Conservation (phyloP, 2,797 vertebrate species). For the Pseudotriccus pelzelni region DNA sequence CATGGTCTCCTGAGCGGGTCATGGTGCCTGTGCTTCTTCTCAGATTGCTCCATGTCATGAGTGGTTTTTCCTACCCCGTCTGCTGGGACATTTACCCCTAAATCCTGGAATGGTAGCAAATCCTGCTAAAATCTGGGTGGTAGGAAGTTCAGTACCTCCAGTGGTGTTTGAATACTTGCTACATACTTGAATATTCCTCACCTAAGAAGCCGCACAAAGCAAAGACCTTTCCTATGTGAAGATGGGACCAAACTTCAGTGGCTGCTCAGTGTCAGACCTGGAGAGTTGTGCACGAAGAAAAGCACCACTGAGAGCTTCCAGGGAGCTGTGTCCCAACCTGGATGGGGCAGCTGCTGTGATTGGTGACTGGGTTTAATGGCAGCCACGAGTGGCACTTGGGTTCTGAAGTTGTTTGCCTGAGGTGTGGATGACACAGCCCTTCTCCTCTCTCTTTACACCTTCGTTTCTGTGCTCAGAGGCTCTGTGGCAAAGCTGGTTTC, state of each 20-base stretch:
- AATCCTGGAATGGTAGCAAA: background rate
- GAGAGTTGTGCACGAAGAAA: background rate
- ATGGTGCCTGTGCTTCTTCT: background rate
- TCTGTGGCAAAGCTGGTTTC: background rate
- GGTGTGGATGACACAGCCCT: background rate
- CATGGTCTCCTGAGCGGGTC: fast-evolving
- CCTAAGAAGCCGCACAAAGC: background rate
- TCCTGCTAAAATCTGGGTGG: background rate
- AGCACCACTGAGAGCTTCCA: background rate
- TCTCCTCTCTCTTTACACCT: fast-evolving
- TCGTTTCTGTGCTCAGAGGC: fast-evolving
- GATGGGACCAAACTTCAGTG: background rate
- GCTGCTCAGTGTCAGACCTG: background rate
- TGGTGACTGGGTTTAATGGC: background rate
- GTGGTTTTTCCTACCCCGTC: background rate
- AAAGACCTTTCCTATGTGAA: background rate
- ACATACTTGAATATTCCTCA: background rate
- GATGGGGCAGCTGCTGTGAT: background rate
- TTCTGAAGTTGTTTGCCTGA: background rate
- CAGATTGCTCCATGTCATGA: fast-evolving
- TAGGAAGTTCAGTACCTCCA: background rate
- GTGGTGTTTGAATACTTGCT: background rate
- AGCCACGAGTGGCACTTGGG: fast-evolving
- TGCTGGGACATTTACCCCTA: background rate
- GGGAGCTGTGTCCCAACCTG: background rate